Conservation (phyloP, 2,888 invertebrate species). For the Drosophila limbata region DNA sequence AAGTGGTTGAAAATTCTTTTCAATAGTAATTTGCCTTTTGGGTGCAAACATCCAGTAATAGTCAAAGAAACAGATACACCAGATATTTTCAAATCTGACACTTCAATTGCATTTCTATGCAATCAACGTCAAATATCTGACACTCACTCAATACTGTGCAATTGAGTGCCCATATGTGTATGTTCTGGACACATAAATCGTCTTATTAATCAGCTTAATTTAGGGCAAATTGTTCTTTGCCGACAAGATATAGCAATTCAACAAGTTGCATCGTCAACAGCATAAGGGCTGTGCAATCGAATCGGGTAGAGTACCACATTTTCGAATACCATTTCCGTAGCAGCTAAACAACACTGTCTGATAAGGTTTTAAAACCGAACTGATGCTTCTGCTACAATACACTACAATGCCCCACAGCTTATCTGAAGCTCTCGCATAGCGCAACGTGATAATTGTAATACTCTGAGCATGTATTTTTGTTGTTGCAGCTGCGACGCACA, state of each 20-base stretch:
- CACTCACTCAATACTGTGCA: neutral
- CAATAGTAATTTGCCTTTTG: no score
- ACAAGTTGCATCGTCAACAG: neutral
- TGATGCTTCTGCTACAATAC: constrained; percentile 19
- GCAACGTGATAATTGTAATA: constrained; percentile 51
- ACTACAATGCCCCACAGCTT: constrained; percentile 22
- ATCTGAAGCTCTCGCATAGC: constrained; percentile 36
- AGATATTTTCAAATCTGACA: no score
- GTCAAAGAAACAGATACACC: no score
- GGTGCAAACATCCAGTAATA: no score
- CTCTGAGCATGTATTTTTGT: constrained; percentile 19
- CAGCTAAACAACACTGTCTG: constrained; percentile 15
- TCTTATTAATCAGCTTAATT: constrained; percentile 41
- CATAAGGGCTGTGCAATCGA: constrained; percentile 15
- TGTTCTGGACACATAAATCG: constrained; percentile 1
- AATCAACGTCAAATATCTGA: no score
- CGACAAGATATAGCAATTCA: constrained; percentile 21
- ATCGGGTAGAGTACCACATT: constrained; percentile 4
- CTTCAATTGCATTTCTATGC: no score
- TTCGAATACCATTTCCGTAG: constrained; percentile 37
- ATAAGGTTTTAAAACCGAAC: constrained; percentile 26
- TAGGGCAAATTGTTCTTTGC: neutral
- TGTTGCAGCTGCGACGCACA: no score
- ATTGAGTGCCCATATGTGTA: neutral
- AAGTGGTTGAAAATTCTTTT: no score